These are phyloP conservation scores for Pararge aegeria DNA, from an alignment of 1,140 invertebrate species.

Conservation along the genomic window DNA sequence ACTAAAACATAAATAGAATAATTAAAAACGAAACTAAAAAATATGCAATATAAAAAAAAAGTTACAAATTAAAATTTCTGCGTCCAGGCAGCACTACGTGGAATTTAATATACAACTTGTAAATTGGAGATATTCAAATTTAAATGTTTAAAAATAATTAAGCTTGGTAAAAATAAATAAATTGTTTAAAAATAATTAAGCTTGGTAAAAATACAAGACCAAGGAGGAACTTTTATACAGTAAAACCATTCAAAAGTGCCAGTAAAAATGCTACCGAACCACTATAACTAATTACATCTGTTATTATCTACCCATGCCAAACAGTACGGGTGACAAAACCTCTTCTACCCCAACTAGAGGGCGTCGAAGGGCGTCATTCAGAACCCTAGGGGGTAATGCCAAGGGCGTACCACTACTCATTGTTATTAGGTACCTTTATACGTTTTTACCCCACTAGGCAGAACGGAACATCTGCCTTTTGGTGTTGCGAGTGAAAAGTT, in stretches of 20 bases:
- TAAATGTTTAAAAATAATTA: too few relatives aligned
- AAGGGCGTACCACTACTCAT: constrained; percentile 35
- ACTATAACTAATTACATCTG: constrained; percentile 47
- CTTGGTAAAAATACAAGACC: too few relatives aligned
- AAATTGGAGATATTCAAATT: too few relatives aligned
- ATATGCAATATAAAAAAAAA: too few relatives aligned
- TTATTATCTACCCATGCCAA: constrained; percentile 42
- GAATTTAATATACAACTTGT: too few relatives aligned
- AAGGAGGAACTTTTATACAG: not conserved
- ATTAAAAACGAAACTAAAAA: too few relatives aligned
- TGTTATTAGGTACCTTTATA: constrained; percentile 27
- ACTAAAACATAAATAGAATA: too few relatives aligned
- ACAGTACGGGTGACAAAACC: constrained; percentile 30
- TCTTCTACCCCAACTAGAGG: constrained; percentile 32
- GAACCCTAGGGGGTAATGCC: constrained; percentile 31
- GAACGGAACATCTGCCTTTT: constrained; percentile 41
- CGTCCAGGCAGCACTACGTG: too few relatives aligned
- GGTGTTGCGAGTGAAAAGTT: constrained; percentile 1
- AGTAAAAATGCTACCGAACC: constrained; percentile 27
- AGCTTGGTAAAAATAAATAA: too few relatives aligned
- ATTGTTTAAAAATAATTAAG: too few relatives aligned
- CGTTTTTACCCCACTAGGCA: constrained; percentile 18
- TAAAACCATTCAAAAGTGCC: not conserved
- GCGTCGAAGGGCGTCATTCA: constrained; percentile 39
- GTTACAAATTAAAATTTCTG: too few relatives aligned